Conservation (phyloP, 2,797 vertebrate genomes). For the Malurus splendens region DNA sequence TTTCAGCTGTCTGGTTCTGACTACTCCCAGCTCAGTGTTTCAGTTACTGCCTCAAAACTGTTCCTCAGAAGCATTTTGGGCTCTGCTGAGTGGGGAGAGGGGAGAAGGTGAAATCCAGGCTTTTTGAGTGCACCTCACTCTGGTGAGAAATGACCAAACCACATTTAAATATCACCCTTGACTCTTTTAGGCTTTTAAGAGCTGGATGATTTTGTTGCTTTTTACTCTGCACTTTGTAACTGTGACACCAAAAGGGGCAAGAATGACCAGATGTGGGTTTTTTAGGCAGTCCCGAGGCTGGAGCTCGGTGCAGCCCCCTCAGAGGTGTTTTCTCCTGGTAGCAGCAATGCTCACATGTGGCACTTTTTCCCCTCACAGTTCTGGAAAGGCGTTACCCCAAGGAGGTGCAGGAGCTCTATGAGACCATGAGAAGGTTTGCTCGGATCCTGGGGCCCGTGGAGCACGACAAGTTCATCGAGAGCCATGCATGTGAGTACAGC, state of each 20-base stretch:
- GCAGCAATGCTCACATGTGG: background rate
- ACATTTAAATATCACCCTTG: background rate
- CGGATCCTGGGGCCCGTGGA: conserved; percentile 88
- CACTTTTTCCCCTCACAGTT: conserved; percentile 57
- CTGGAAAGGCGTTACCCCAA: conserved; percentile 94
- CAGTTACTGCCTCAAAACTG: background rate
- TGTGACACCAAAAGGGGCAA: background rate
- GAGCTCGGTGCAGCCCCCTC: fast-evolving
- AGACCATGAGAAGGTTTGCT: conserved; percentile 91
- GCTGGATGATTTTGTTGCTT: background rate
- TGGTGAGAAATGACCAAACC: background rate
- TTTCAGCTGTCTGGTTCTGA: background rate
- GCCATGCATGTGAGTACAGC: conserved; percentile 85
- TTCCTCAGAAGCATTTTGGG: background rate
- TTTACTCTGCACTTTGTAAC: fast-evolving
- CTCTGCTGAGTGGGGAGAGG: background rate
- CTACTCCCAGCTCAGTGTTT: background rate
- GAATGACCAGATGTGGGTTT: background rate
- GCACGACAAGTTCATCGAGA: conserved; percentile 97
- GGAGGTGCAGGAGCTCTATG: conserved; percentile 92
- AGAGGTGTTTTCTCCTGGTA: background rate
- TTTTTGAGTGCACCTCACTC: background rate
- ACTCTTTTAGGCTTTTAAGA: background rate
- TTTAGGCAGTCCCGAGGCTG: fast-evolving
- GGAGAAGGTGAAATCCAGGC: background rate